Percentiles rank a stretch among this genome's conserved stretches.
Evolutionary conservation across 1,140 invertebrate species (phyloP).

Genomic region (Cherax destructor): DNA sequence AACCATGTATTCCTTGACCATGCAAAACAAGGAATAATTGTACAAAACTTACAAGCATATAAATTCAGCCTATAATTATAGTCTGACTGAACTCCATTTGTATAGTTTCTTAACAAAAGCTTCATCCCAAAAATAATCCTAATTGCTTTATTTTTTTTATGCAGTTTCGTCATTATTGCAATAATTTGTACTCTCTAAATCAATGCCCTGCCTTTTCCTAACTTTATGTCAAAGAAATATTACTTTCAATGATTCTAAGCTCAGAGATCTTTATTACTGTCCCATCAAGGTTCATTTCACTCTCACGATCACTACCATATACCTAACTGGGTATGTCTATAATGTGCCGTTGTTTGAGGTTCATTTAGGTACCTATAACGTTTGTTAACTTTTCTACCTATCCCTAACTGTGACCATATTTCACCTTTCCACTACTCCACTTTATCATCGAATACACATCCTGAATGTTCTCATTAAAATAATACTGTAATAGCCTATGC

Average conservation of each 20-base stretch:
- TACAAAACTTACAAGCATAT: not conserved
- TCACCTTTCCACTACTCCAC: not conserved
- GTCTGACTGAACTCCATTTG: not conserved
- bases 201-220: not conserved
- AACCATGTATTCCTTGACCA: too few species aligned
- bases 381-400: not conserved
- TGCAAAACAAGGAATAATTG: too few species aligned
- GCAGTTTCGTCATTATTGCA: not conserved
- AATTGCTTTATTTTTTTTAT: not conserved
- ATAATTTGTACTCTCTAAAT: not conserved
- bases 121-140: not conserved
- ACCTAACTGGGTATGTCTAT: not conserved
- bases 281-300: not conserved
- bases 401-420: not conserved
- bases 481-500: not conserved
- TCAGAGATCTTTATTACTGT: not conserved
- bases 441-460: not conserved
- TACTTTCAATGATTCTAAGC: not conserved
- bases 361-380: not conserved
- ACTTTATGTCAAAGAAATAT: not conserved
- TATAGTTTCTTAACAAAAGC: not conserved
- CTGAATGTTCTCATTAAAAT: conserved; percentile 2
- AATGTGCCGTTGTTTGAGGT: not conserved
- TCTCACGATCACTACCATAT: not conserved
- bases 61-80: not conserved